These are phyloP conservation scores for Chaetops frenatus DNA, from an alignment of 2,113 vertebrate species.

Conservation along the genomic window DNA sequence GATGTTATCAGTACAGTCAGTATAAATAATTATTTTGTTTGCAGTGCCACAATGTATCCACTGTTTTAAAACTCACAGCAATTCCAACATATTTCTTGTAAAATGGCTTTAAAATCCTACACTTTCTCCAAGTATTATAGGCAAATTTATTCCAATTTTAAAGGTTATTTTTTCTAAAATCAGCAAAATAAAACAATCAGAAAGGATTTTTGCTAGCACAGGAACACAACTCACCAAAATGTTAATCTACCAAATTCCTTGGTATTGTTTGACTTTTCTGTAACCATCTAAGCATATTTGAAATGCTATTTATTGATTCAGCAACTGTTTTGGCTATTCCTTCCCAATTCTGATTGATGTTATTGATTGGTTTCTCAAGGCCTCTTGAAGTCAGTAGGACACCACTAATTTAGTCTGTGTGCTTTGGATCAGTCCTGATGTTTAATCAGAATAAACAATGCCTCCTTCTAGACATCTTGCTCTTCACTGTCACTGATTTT, in stretches of 20 bases:
- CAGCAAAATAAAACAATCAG: not conserved
- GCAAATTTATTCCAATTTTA: not conserved
- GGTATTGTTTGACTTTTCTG: not conserved
- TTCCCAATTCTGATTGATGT: not conserved
- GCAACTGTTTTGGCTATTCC: not conserved
- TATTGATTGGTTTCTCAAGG: not conserved
- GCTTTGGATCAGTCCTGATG: not conserved
- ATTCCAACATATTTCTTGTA: not conserved
- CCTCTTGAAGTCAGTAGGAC: not conserved
- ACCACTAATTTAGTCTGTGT: not conserved
- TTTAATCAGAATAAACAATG: not conserved
- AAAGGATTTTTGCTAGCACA: not conserved
- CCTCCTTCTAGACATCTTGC: not conserved
- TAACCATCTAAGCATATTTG: not conserved
- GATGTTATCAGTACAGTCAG: not conserved
- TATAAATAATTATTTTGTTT: not conserved
- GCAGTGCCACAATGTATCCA: not conserved
- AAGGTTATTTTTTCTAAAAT: not conserved
- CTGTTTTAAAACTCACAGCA: not conserved
- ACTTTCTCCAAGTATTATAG: not conserved
- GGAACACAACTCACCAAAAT: not conserved
- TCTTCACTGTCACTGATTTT: not conserved
- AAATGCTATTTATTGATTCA: not conserved
- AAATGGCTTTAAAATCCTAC: not conserved
- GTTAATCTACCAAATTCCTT: not conserved